Evolutionary conservation across 2,113 vertebrate species (phyloP), one percentile per base, ranked within the genome.

Genomic region (Pseudorhombus dupliciocellatus): DNA sequence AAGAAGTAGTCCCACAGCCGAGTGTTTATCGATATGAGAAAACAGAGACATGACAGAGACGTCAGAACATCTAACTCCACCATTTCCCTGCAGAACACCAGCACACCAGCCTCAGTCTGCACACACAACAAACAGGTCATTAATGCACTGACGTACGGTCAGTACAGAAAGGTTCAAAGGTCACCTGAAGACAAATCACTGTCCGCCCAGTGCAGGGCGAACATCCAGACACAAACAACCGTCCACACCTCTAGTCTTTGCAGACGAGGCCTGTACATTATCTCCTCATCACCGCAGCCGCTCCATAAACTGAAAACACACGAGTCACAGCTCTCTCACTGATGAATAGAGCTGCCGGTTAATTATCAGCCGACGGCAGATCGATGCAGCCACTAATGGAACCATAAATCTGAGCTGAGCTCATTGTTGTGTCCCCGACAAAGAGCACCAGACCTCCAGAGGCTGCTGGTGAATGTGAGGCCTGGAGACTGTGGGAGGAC

Each of bases 331-430:
- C 22, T 44, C 46, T 61, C 67, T 64, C 0, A 0, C 40, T 7
- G 37, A 37, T 71, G 26, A 75, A 85, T 3, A 16, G 56, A 1
- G 53, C 50, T 1, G 28, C 57, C 65, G 75, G 74, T 87, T 79
- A 79, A 83, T 91, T 78, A 87, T 87, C 78, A 40, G 57, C 63
- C 52, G 8, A 30, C 16, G 72, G 12, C 66, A 14, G 67, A 77
- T 87, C 84, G n/a, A 89, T 83, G 26, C 54, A 42, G 34, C 59
- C 65, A 57, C 53, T 52, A 66, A 64, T 16, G 5, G 56, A 34
- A 34, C 37, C 73, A 66, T 84, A 80, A 76, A 87, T 84, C 77
- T 77, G 70, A 46, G 51, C 54, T 0, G 28, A 67, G 54, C 50
- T 56, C 70, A 37, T 79, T 84, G 86, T 79, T 62, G 50, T 0